Base-by-base conservation (phyloP, 53 echinoderm and acorn worm genomes). In the Stichopus horrens region DNA sequence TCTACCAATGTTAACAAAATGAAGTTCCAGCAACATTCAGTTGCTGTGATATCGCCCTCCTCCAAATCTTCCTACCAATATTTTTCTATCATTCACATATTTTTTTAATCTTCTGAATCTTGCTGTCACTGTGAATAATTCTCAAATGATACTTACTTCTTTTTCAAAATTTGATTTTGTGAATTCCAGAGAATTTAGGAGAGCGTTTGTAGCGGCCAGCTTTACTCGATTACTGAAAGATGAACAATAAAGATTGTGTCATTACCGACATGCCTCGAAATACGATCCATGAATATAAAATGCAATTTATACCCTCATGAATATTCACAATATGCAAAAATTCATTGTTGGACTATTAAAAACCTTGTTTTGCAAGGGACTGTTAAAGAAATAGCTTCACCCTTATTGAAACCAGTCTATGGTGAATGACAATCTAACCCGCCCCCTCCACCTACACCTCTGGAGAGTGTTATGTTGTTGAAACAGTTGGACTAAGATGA, bases 131-230 rank as follows among this genome's bases (percentile, higher is more conserved):
- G 59, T 4, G 4, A 59, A 9, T 59, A 59, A 71, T n/a, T 71
- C 21, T 20, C 7, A 7, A 18, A n/a, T 71, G n/a, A 71, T 86
- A 80, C 96, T 95, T 94, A 99, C 99, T 86, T 90, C 94, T 96
- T 96, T 99, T 58, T 99, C 99, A 94, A 99, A 99, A 93, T 99
- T 99, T 75, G 96, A 96, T 91, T 99, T 99, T 7, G 99, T 99
- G 67, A 99, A 96, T 84, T 99, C 99, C 59, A 99, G 88, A 37
- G 99, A 99, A 76, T 99, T 99, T 21, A 99, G 93, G 73, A 99
- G 88, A 73, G 99, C 96, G 13, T 89, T 99, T 73, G 99, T 99
- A 22, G 99, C 99, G 10, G 99, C 99, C 59, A 96, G 90, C 89
- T 95, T 99, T 53, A 99, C 94, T 57, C 89, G 89, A 88, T 87